phyloP scores from a whole-genome alignment of 2,888 invertebrate species.

The Endomychus coccineus region DNA sequence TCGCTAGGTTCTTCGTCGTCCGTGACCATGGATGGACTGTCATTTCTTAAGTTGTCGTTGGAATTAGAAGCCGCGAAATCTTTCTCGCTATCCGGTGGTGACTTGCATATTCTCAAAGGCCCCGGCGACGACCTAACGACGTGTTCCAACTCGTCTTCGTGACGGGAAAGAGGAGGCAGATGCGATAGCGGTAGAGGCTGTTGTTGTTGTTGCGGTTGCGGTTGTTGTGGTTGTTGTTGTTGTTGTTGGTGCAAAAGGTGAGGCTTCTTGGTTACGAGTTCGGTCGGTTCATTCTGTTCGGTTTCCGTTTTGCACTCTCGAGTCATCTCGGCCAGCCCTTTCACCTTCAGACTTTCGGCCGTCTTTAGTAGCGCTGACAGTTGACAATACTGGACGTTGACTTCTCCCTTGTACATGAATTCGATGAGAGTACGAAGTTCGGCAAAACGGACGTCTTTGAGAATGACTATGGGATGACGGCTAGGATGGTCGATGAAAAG shows the following conservation, averaged over 20 bases:
- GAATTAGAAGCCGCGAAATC: slow-evolving; percentile 18
- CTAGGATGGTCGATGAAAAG: slow-evolving; percentile 84
- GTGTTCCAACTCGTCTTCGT: slow-evolving; percentile 22
- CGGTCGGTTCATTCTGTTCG: slow-evolving; percentile 43
- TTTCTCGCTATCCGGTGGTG: slow-evolving; percentile 8
- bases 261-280: slow-evolving; percentile 35
- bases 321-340: slow-evolving; percentile 90
- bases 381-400: slow-evolving; percentile 91
- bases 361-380: slow-evolving; percentile 84
- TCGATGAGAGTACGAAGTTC: slow-evolving; percentile 87
- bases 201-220: slow-evolving; percentile 25
- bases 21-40: slow-evolving; percentile 25
- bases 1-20: slow-evolving; percentile 42
- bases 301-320: slow-evolving; percentile 40
- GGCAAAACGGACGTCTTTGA: slow-evolving; percentile 88
- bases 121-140: slow-evolving; percentile 20
- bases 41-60: slow-evolving; percentile 20
- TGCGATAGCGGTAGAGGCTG: slow-evolving; percentile 23
- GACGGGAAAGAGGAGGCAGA: slow-evolving; percentile 32
- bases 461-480: slow-evolving; percentile 88
- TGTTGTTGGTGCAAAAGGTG: slow-evolving; percentile 26
- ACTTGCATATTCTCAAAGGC: slow-evolving; percentile 26
- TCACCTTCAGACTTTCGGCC: slow-evolving; percentile 87
- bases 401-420: slow-evolving; percentile 96
- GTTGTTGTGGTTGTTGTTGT: slow-evolving; percentile 18